Base-by-base conservation (phyloP, 2,113 vertebrate genomes). In the Labrus mixtus region DNA sequence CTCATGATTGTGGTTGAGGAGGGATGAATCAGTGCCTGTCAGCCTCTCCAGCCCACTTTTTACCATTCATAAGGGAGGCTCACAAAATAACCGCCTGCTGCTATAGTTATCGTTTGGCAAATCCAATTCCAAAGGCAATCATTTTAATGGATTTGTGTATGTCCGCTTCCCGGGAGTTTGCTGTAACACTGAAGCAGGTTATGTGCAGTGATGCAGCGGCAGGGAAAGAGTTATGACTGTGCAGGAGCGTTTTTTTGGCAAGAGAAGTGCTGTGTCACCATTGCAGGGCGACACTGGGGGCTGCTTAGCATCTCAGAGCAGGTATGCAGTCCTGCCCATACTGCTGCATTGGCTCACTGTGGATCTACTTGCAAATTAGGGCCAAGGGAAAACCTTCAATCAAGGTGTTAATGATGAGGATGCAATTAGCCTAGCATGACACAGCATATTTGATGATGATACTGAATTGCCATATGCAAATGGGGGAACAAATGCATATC, bases 251-350 rank as follows among this genome's bases (percentile, higher is more conserved):
- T 39, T 36, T 41, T 79, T 81, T 91, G 83, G 86, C 84, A 0
- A 61, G 64, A 88, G 74, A 91, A 87, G 23, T 17, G 91, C 91
- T 90, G 89, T 80, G 86, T 92, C 92, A 92, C 75, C 51, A 56
- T 67, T 84, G 84, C 78, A 78, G 78, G 66, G 29, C 46, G n/a
- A 79, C 60, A 41, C 75, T 2, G 58, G 78, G 80, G 84, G 73
- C 71, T 29, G 76, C 48, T 50, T n/a, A 45, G 57, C 69, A 84
- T 83, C 76, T 33, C 56, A 9, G 45, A 68, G 71, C 87, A 74
- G 80, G 78, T 59, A 57, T 29, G 67, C 46, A 56, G 53, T 13
- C 57, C 57, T 70, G 60, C 39, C 79, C 22, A 19, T 8, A 22
- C 60, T 63, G 71, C 82, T 67, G 83, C 82, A 80, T 68, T 80